A percentile compares a stretch with the other conserved stretches of the same genome.
phyloP scores from a whole-genome alignment of 2,797 vertebrate genomes.

The Microctenopoma steveboyesi region DNA sequence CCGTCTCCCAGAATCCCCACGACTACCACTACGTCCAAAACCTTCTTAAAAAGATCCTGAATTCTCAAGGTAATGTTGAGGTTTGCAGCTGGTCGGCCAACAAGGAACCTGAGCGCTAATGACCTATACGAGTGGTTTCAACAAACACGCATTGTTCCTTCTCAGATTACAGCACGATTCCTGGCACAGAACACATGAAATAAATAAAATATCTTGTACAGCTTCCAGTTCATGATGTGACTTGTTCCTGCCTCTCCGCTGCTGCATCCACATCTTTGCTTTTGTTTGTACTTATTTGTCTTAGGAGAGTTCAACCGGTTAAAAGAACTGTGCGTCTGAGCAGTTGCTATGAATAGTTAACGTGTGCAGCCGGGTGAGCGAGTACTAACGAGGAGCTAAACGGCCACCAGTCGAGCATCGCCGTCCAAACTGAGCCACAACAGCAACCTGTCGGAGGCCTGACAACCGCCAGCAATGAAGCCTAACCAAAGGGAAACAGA shows the following conservation, averaged over 20 bases:
- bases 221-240: conserved; percentile 11
- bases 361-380: conserved; percentile 25
- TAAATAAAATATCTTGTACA: background rate
- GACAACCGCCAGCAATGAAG: conserved; percentile 10
- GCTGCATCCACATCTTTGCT: conserved; percentile 38
- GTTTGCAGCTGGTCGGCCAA: background rate
- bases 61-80: background rate
- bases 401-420: conserved; percentile 15
- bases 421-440: conserved; percentile 10
- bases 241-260: conserved; percentile 26
- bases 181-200: background rate
- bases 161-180: background rate
- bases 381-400: conserved; percentile 43
- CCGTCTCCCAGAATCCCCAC: background rate
- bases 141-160: background rate
- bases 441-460: conserved; percentile 9
- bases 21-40: no score
- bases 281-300: conserved; percentile 9
- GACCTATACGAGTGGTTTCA: background rate
- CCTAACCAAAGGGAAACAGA: conserved; percentile 15
- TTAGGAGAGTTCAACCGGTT: background rate
- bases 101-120: background rate
- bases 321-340: background rate
- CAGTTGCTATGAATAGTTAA: conserved; percentile 29
- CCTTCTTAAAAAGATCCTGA: background rate